phyloP scores from a whole-genome alignment of 2,888 invertebrate species.

The Nomada fucata region DNA sequence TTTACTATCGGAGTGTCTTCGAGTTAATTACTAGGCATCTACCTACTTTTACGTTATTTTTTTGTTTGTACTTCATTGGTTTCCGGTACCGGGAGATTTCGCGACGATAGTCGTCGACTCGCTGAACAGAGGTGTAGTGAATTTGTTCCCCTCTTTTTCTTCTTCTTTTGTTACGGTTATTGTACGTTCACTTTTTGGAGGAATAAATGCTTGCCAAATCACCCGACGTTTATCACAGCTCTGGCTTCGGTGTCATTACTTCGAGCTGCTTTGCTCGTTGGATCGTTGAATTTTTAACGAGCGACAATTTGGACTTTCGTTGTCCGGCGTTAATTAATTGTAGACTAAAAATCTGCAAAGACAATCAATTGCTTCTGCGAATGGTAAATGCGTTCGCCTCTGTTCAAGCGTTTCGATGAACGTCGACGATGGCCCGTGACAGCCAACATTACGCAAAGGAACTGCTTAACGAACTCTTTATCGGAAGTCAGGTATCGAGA shows the following conservation, averaged over 20 bases:
- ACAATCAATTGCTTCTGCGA: not conserved
- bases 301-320: not conserved
- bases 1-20: conserved; percentile 68
- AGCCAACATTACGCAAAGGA: conserved; percentile 39
- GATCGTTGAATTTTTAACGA: not conserved
- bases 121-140: conserved; percentile 18
- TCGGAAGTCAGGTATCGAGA: conserved; percentile 70
- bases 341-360: not conserved
- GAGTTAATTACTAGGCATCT: conserved; percentile 57
- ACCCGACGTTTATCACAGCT: not conserved
- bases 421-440: conserved; percentile 45
- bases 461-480: conserved; percentile 45
- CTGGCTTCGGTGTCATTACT: not conserved
- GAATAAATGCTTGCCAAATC: conserved; percentile 4
- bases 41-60: conserved; percentile 30
- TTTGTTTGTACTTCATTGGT: conserved; percentile 11
- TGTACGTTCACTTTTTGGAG: not conserved
- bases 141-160: not conserved
- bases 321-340: not conserved
- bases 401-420: conserved; percentile 11
- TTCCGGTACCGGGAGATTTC: conserved; percentile 35
- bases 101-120: conserved; percentile 23
- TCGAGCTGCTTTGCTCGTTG: not conserved
- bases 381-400: conserved; percentile 8
- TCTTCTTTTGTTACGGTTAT: too few relatives aligned